Evolutionary conservation across 2,113 vertebrate species (phyloP).

Genomic region (Probosciger aterrimus): DNA sequence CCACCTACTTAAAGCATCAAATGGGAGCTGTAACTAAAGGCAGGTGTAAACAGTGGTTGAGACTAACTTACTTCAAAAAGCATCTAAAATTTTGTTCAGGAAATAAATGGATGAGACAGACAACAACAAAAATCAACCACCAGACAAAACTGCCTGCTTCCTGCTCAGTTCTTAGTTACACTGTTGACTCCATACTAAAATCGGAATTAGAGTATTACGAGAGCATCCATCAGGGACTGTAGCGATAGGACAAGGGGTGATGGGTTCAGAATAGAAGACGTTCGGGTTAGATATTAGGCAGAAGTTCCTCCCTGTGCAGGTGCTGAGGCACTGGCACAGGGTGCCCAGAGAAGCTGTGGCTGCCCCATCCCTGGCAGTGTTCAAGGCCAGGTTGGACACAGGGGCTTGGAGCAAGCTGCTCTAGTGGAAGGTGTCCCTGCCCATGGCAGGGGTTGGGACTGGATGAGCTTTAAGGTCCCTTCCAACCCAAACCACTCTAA

Average conservation of each 20-base stretch:
- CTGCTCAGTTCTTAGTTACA: not conserved
- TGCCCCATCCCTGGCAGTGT: too few relatives aligned
- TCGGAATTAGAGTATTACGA: not conserved
- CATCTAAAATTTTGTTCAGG: not conserved
- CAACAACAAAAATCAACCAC: not conserved
- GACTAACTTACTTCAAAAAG: not conserved
- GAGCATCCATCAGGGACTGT: too few relatives aligned
- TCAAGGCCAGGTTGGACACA: too few relatives aligned
- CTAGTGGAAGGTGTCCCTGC: not conserved
- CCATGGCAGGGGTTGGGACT: not conserved
- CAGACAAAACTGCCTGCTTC: not conserved
- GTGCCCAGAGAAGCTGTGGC: too few relatives aligned
- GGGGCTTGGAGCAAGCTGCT: not conserved
- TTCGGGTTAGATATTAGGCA: too few relatives aligned
- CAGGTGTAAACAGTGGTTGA: not conserved
- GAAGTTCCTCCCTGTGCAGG: too few relatives aligned
- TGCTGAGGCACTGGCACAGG: too few relatives aligned
- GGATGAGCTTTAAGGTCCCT: not conserved
- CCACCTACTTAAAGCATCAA: not conserved
- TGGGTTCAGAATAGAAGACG: too few relatives aligned
- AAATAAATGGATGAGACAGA: not conserved
- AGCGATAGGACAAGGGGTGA: too few relatives aligned
- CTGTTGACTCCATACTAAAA: not conserved
- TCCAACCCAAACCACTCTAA: not conserved
- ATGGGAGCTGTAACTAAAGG: not conserved